Base-by-base conservation (phyloP, 2,113 vertebrate genomes). In the Zapornia atra region DNA sequence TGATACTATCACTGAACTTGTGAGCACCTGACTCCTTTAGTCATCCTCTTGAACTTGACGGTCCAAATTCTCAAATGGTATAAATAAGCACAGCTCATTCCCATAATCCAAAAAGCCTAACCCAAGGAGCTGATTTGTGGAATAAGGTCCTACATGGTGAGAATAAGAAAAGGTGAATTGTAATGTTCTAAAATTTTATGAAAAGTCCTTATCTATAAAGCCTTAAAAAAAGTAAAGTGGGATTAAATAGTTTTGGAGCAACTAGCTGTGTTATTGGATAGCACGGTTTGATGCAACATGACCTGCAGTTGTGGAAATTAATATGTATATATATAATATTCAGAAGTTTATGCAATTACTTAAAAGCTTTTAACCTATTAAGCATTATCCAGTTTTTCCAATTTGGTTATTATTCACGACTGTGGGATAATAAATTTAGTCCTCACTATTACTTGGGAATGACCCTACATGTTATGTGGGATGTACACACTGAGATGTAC, bases 21-120 rank as follows among this genome's bases (percentile, higher is more conserved):
- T 87, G 83, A 89, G 70, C 77, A 89, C 63, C 92, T 94, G 88
- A 88, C 86, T 96, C 73, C 40, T 44, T 94, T 82, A 94, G 56
- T 63, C 72, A 80, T 91, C 81, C 86, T 81, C 86, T 92, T 92
- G 88, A 96, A 94, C 80, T 82, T 46, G 34, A 18, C 2, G 25
- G 86, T 84, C 65, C 77, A 72, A 40, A 79, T 94, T 91, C 83
- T 82, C 73, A 85, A 72, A 86, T 6, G 8, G 11, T 76, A 76
- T 72, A 92, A 94, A 91, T 85, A 83, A 91, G 25, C 42, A 33
- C 12, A 82, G 46, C 20, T 73, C 36, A 54, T 59, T 53, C 56
- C 83, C 36, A 51, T 42, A 69, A 94, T 42, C 46, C 70, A 73
- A 94, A 94, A 95, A 44, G 80, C 6, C 4, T 54, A 76, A 77